These are phyloP conservation scores for Lineus longissimus DNA, from an alignment of 1,140 invertebrate genomes.

Conservation along the genomic window DNA sequence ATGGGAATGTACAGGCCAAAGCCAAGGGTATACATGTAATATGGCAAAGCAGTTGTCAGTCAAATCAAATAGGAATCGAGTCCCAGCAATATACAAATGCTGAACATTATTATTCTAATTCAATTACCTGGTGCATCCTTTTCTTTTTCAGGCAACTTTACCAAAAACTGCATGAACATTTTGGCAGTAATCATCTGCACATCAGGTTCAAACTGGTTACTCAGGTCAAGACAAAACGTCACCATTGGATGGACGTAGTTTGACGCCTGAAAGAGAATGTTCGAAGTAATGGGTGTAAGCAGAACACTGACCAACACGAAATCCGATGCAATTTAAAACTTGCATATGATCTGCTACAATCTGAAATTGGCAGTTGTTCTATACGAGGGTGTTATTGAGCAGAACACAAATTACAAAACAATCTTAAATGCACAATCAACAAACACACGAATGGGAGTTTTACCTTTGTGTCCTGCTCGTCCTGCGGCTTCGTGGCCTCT, in stretches of 20 bases:
- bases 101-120: too few relatives aligned
- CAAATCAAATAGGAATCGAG: too few relatives aligned
- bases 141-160: conserved; percentile 64
- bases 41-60: too few relatives aligned
- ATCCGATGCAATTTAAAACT: not conserved
- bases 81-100: not conserved
- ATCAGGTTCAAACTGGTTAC: conserved; percentile 62
- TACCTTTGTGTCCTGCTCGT: conserved; percentile 18
- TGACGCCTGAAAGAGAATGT: conserved; percentile 1
- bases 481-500: conserved; percentile 10
- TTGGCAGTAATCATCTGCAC: conserved; percentile 64
- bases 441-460: not conserved
- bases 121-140: conserved; percentile 27
- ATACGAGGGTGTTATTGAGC: too few relatives aligned
- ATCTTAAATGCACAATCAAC: too few relatives aligned
- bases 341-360: too few relatives aligned
- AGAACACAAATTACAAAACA: too few relatives aligned
- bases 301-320: not conserved
- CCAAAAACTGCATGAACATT: conserved; percentile 65
- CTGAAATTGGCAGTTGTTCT: too few relatives aligned
- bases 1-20: too few relatives aligned
- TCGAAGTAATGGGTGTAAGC: not conserved
- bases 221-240: conserved; percentile 66
- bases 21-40: too few relatives aligned
- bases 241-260: conserved; percentile 47